Evolutionary conservation across 2,113 vertebrate genomes (phyloP).

Genomic region (Vireo altiloquus): DNA sequence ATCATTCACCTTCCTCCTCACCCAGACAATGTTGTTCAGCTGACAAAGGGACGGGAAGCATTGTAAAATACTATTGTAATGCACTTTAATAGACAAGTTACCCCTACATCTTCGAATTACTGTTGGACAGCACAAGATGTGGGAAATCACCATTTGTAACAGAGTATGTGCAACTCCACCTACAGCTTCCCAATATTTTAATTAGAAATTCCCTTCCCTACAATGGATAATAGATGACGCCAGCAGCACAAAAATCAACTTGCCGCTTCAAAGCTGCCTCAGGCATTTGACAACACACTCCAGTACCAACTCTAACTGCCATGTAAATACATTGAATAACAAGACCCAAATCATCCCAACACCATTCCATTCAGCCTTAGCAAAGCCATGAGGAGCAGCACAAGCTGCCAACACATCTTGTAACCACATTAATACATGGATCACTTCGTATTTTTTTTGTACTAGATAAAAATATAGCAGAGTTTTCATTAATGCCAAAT

Average conservation of each 20-base stretch:
- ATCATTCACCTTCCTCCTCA: not conserved
- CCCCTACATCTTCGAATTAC: not conserved
- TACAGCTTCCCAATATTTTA: not conserved
- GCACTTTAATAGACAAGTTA: not conserved
- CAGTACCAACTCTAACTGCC: not conserved
- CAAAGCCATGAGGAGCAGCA: not conserved
- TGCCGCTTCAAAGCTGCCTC: not conserved
- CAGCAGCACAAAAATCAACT: not conserved
- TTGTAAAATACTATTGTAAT: not conserved
- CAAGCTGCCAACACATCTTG: not conserved
- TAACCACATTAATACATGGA: not conserved
- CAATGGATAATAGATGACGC: rapidly evolving
- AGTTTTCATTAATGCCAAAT: not conserved
- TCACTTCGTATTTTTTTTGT: not conserved
- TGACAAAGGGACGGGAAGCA: not conserved
- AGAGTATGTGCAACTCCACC: not conserved
- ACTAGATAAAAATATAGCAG: not conserved
- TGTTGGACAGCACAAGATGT: rapidly evolving
- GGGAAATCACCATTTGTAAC: not conserved
- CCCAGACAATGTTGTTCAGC: not conserved
- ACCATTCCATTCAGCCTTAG: not conserved
- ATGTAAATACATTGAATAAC: not conserved
- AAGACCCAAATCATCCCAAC: not conserved
- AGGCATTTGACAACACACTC: not conserved
- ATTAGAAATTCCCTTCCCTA: not conserved